A percentile compares a stretch with the other conserved stretches of the same genome.
Conservation (phyloP, 2,888 invertebrate species). For the Mactromeris polynyma region DNA sequence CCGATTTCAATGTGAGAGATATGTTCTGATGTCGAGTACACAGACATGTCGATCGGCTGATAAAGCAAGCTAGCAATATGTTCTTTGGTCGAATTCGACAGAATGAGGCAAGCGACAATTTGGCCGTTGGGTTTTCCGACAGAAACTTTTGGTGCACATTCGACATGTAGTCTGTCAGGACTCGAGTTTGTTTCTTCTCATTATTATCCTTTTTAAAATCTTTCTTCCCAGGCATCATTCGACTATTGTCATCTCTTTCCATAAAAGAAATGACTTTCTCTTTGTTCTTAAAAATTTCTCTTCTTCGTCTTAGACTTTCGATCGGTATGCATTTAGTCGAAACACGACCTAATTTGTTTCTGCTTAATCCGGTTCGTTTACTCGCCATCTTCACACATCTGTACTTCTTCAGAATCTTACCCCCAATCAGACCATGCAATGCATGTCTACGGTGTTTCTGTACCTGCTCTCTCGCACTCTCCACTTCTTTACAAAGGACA, state of each 20-base stretch:
- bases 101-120: slow-evolving; percentile 58
- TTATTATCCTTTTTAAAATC: slow-evolving; percentile 46
- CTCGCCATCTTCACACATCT: too few relatives aligned
- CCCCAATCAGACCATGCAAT: too few relatives aligned
- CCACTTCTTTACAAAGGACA: too few relatives aligned
- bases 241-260: slow-evolving; percentile 61
- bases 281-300: slow-evolving; percentile 10
- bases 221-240: slow-evolving; percentile 57
- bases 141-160: slow-evolving; percentile 49
- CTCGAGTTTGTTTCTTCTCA: slow-evolving; percentile 44
- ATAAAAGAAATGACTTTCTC: slow-evolving; percentile 44
- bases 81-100: slow-evolving; percentile 58
- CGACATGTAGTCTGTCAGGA: slow-evolving; percentile 53
- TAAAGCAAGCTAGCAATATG: slow-evolving; percentile 31
- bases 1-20: slow-evolving; percentile 36
- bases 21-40: slow-evolving; percentile 65
- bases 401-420: too few relatives aligned
- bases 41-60: slow-evolving; percentile 44
- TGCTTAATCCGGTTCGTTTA: too few relatives aligned
- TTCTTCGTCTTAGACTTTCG: too few relatives aligned
- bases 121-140: slow-evolving; percentile 37
- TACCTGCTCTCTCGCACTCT: too few relatives aligned
- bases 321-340: too few relatives aligned
- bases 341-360: too few relatives aligned
- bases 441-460: too few relatives aligned